Evolutionary conservation across 1,140 invertebrate genomes (phyloP).

Genomic region (Euwallacea similis): DNA sequence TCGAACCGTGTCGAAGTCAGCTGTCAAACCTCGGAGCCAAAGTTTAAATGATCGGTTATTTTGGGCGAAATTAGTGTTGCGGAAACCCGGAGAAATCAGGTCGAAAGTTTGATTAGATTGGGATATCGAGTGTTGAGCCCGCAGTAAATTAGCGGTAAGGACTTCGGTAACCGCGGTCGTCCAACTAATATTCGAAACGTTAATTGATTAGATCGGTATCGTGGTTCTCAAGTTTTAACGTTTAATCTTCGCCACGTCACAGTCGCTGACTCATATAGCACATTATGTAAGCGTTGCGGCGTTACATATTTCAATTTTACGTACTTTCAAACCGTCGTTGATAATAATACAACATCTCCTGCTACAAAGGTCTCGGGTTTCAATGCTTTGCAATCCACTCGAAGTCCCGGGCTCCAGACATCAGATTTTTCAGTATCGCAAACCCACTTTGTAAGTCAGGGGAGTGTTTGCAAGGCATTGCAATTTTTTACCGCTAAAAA

Average conservation of each 20-base stretch:
- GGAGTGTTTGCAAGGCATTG: background rate
- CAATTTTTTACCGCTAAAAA: background rate
- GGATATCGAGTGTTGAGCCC: constrained; percentile 6
- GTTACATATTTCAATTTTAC: constrained; percentile 19
- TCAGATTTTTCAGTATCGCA: constrained; percentile 24
- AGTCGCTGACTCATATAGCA: too few relatives aligned
- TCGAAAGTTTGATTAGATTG: constrained; percentile 20
- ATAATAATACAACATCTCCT: constrained; percentile 29
- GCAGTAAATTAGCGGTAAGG: constrained; percentile 16
- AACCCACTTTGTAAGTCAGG: constrained; percentile 12
- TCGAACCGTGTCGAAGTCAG: constrained; percentile 18
- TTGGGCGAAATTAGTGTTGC: constrained; percentile 17
- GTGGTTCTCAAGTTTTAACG: background rate
- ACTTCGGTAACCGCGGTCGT: background rate
- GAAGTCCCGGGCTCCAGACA: constrained; percentile 21
- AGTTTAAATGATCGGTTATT: constrained; percentile 22
- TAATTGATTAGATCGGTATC: background rate
- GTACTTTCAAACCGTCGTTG: constrained; percentile 24
- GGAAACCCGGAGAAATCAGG: constrained; percentile 12
- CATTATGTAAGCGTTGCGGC: too few relatives aligned
- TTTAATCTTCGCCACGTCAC: too few relatives aligned
- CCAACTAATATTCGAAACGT: background rate
- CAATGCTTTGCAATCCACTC: constrained; percentile 30
- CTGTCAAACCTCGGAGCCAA: constrained; percentile 23
- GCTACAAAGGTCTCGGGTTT: constrained; percentile 26